Evolutionary conservation across 1,140 invertebrate species (phyloP).

Genomic region (Acromyrmex heyeri): DNA sequence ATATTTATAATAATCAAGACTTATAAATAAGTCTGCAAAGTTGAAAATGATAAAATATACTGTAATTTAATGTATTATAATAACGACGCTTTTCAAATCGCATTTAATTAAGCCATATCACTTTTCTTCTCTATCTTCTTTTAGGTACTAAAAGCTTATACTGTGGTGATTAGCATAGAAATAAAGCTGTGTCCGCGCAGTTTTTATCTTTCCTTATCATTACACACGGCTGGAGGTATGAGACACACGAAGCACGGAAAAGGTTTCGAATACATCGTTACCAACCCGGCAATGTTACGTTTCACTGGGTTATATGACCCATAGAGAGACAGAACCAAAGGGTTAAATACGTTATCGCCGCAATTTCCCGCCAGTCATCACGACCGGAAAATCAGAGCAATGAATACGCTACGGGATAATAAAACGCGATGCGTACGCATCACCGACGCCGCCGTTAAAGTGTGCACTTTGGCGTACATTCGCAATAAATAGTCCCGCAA

Average conservation of each 20-base stretch:
- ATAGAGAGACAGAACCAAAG: neutral
- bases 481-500: conserved; percentile 39
- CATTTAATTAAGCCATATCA: neutral
- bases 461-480: conserved; percentile 14
- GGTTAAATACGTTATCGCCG: conserved; percentile 53
- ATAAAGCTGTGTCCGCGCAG: neutral
- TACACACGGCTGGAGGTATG: neutral
- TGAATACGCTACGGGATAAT: conserved; percentile 36
- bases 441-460: conserved; percentile 19
- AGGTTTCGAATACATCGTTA: conserved; percentile 38
- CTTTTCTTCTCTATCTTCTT: neutral
- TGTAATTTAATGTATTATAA: neutral
- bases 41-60: neutral
- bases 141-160: neutral
- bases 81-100: neutral
- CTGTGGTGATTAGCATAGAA: neutral
- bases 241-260: neutral
- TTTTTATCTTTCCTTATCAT: conserved; percentile 24
- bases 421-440: conserved; percentile 28
- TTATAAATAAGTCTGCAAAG: neutral
- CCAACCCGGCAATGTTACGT: conserved; percentile 38
- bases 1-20: neutral
- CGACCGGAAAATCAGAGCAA: conserved; percentile 38
- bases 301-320: conserved; percentile 38
- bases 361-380: conserved; percentile 48